Evolutionary conservation across 2,888 invertebrate genomes (phyloP).

Genomic region (Idaea biselata): DNA sequence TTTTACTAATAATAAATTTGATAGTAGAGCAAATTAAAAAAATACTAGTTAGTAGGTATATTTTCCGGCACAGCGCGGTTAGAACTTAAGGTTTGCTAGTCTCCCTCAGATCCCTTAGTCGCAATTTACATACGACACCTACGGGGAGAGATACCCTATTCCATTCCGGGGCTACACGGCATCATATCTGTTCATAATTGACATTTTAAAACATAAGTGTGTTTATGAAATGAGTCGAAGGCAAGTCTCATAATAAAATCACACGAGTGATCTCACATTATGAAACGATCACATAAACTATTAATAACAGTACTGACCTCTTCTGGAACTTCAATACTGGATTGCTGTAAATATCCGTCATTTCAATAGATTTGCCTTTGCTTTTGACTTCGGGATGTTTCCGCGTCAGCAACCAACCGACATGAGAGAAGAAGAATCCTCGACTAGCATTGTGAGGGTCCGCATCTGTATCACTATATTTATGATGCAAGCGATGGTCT

Average conservation of each 20-base stretch:
- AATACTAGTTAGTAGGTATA: no score
- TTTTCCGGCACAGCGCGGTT: no score
- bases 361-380: slow-evolving; percentile 84
- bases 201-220: neutral
- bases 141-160: no score
- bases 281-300: no score
- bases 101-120: no score
- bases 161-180: no score
- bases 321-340: slow-evolving; percentile 85
- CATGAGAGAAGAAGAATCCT: slow-evolving; percentile 91
- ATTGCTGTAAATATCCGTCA: slow-evolving; percentile 85
- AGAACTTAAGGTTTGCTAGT: no score
- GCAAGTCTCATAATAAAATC: neutral
- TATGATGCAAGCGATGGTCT: slow-evolving; percentile 45
- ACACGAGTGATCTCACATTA: neutral
- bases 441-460: slow-evolving; percentile 87
- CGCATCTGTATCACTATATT: slow-evolving; percentile 86
- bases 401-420: slow-evolving; percentile 88
- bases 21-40: no score
- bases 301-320: slow-evolving; percentile 59
- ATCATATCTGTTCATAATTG: no score
- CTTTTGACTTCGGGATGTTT: slow-evolving; percentile 87
- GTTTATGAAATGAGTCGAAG: neutral
- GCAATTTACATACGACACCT: no score
- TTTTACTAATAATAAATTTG: no score